Evolutionary conservation across 2,113 vertebrate species (phyloP).

Genomic region (Saguinus imperator): DNA sequence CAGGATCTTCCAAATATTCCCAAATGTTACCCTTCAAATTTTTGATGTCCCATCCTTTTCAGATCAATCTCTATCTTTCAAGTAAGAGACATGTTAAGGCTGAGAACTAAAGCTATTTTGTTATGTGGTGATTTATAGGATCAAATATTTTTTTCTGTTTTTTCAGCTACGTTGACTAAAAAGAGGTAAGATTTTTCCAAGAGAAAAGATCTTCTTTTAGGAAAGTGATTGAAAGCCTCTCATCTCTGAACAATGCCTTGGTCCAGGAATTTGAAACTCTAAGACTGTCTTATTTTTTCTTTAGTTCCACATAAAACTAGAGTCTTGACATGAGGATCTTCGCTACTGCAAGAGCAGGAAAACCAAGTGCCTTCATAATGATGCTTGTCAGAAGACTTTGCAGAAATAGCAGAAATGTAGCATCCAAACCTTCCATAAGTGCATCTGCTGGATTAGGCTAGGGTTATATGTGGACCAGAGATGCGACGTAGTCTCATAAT

Average conservation of each 20-base stretch:
- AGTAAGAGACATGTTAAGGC: neutral
- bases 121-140: neutral
- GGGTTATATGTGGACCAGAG: neutral
- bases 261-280: neutral
- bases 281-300: neutral
- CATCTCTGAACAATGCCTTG: neutral
- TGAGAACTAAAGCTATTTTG: neutral
- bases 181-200: neutral
- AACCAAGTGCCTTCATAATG: neutral
- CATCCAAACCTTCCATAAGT: neutral
- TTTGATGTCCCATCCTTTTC: neutral
- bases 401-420: neutral
- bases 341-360: neutral
- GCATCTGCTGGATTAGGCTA: neutral
- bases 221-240: neutral
- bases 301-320: neutral
- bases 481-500: neutral
- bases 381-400: neutral
- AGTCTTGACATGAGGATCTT: neutral
- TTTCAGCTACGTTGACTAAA: constrained; percentile 41
- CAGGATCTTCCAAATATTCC: neutral
- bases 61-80: neutral
- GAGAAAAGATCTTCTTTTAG: constrained; percentile 15
- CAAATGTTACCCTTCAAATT: neutral
- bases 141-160: neutral